Base-by-base conservation (phyloP, 2,797 vertebrate genomes). In the Aeoliscus strigatus region DNA sequence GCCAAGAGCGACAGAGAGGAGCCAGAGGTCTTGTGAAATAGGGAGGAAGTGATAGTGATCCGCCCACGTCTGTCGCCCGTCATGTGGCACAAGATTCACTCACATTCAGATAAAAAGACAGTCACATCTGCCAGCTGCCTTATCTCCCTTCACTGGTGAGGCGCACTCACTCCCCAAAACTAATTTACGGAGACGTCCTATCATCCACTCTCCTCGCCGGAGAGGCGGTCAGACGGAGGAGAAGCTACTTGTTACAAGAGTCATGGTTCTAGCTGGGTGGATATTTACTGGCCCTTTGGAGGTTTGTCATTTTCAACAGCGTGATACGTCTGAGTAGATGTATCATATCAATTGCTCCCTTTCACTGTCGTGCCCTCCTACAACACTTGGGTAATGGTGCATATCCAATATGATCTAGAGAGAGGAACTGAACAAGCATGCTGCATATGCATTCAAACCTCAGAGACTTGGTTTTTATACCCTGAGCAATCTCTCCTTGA, bases 131-230 rank as follows among this genome's bases (percentile, higher is more conserved):
- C n/a, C n/a, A n/a, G n/a, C n/a, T n/a, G n/a, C n/a, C n/a, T n/a
- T n/a, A n/a, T n/a, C n/a, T 31, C 14, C 14, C 15, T 14, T 14
- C 61, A 2, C 46, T 66, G n/a, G n/a, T n/a, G n/a, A n/a, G n/a
- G n/a, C n/a, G n/a, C n/a, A n/a, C n/a, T n/a, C n/a, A n/a, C n/a
- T n/a, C n/a, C 67, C 74, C 66, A 39, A 26, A 54, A 64, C 76
- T 74, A 60, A 63, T 73, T 73, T 55, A 59, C 39, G 70, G 72
- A 60, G 54, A 49, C 62, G 71, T 56, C 51, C 62, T 50, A 66
- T 78, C 51, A 53, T 60, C 41, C 57, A 39, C 37, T 56, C 51
- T 49, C 38, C 12, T 8, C 44, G 8, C 32, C 35, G 14, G 28
- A 10, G 32, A 44, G 18, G 45, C 21, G 15, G 5, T 26, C 33